A percentile compares a stretch with the other conserved stretches of the same genome.
phyloP scores from a whole-genome alignment of 1,140 invertebrate species.

The Cepaea nemoralis region DNA sequence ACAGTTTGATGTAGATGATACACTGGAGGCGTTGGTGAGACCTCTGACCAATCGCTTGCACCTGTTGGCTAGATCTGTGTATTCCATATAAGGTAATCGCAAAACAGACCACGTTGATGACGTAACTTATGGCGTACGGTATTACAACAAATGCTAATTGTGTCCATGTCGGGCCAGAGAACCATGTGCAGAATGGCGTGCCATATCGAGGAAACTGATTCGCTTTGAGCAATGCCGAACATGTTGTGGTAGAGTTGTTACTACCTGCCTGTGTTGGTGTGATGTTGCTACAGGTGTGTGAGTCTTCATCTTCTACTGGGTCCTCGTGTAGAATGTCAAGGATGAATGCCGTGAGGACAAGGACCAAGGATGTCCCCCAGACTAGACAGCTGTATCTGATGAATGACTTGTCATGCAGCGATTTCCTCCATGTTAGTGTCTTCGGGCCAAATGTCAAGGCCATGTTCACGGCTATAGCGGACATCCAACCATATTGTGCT shows the following conservation, averaged over 20 bases:
- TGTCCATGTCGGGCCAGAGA: background rate
- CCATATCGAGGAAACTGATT: background rate
- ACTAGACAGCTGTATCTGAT: background rate
- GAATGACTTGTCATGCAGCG: background rate
- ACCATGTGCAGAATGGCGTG: background rate
- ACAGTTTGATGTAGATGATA: slow-evolving; percentile 7
- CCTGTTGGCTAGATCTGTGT: background rate
- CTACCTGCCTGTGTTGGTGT: background rate
- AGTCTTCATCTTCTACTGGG: no score
- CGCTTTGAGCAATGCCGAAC: background rate
- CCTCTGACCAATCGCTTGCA: background rate
- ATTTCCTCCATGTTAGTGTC: background rate
- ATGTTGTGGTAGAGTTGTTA: background rate
- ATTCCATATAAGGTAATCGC: background rate
- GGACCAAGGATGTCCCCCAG: background rate
- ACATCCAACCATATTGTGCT: background rate
- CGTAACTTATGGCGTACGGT: background rate
- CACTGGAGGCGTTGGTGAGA: background rate
- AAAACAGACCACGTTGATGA: slow-evolving; percentile 2
- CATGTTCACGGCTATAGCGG: background rate
- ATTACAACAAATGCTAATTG: background rate
- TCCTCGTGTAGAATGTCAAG: background rate
- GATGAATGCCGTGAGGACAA: background rate
- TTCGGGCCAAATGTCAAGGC: background rate
- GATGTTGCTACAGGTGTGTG: background rate